phyloP scores from a whole-genome alignment of 2,888 invertebrate species.

The Erpobdella octoculata region DNA sequence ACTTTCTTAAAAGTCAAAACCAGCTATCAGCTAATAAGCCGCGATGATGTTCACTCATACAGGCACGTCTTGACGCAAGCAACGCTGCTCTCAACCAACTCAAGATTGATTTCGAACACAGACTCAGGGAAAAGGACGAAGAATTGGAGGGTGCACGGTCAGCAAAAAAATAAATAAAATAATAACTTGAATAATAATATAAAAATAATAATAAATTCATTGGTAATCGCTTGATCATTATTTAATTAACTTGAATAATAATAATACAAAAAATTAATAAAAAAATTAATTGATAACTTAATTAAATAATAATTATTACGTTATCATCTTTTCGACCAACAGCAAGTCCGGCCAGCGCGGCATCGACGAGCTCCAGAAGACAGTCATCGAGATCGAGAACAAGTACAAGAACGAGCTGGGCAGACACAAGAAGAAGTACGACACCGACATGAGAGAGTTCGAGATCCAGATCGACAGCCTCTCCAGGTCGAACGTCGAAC shows the following conservation, averaged over 20 bases:
- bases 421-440: conserved; percentile 52
- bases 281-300: not conserved
- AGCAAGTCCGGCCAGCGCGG: conserved; percentile 51
- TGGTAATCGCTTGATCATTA: too few species aligned
- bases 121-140: conserved; percentile 94
- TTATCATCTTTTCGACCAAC: conserved; percentile 24
- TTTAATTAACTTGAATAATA: not conserved
- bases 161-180: too few species aligned
- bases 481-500: conserved; percentile 47
- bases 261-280: not conserved
- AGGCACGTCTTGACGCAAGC: conserved; percentile 80
- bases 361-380: conserved; percentile 52
- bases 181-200: not conserved
- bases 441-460: conserved; percentile 50
- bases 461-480: conserved; percentile 43
- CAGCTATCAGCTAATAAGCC: not conserved
- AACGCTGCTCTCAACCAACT: conserved; percentile 73
- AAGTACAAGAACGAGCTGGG: conserved; percentile 51
- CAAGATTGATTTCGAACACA: conserved; percentile 93
- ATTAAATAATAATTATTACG: too few species aligned
- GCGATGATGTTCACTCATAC: conserved; percentile 64
- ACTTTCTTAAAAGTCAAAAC: not conserved
- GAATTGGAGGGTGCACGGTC: conserved; percentile 94
- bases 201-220: too few species aligned
- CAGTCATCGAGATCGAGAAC: conserved; percentile 51